phyloP scores from a whole-genome alignment of 2,113 vertebrate species.

The Mus pahari region DNA sequence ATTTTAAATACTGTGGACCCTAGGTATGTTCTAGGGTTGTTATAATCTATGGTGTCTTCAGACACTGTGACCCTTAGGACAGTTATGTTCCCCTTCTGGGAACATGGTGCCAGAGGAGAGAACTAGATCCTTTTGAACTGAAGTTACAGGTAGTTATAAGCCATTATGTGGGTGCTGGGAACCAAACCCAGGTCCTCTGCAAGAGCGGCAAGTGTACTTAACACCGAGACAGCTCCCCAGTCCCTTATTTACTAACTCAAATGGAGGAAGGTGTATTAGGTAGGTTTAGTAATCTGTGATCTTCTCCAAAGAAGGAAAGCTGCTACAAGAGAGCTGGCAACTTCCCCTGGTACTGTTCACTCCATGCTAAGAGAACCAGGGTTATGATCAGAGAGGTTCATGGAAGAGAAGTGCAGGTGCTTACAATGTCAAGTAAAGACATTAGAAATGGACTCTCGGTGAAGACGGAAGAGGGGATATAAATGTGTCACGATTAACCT shows the following conservation, averaged over 20 bases:
- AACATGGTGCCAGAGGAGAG: background rate
- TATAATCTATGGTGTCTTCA: background rate
- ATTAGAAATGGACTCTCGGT: background rate
- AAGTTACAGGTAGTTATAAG: background rate
- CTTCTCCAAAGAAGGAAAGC: conserved; percentile 87
- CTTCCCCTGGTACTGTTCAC: conserved; percentile 89
- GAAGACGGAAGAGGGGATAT: background rate
- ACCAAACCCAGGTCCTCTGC: background rate
- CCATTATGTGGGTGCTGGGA: background rate
- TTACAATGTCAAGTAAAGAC: background rate
- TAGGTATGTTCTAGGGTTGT: background rate
- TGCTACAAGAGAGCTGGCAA: conserved; percentile 87
- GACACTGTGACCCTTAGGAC: background rate
- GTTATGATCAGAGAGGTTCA: background rate
- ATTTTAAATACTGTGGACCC: background rate
- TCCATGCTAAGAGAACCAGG: conserved; percentile 83
- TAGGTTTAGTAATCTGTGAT: conserved; percentile 85
- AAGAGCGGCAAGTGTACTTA: background rate
- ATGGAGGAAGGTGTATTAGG: background rate
- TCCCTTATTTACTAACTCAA: background rate
- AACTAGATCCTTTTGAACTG: background rate
- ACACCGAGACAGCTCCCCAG: background rate
- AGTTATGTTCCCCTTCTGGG: background rate
- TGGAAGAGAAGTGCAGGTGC: background rate
- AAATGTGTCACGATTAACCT: background rate